These are phyloP conservation scores for Parauchenoglanis punctatus DNA, from an alignment of 2,797 vertebrate genomes.

Conservation along the genomic window DNA sequence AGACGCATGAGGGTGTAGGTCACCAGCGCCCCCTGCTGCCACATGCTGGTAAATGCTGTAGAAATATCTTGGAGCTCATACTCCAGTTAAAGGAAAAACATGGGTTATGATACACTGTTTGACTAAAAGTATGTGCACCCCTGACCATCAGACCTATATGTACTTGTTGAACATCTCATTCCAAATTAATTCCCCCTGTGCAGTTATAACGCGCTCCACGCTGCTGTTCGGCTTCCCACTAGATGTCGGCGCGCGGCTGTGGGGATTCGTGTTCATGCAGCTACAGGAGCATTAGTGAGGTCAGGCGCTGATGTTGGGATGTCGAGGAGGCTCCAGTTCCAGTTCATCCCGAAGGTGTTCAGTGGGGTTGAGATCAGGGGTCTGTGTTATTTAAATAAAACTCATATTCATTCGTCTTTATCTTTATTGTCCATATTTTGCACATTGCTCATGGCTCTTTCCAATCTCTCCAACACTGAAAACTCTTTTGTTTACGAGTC, in stretches of 20 bases:
- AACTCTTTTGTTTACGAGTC: neutral
- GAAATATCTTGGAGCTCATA: neutral
- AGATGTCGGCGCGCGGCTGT: neutral
- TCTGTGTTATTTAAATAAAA: neutral
- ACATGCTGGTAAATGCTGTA: too few relatives aligned
- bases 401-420: neutral
- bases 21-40: constrained; percentile 10
- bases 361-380: neutral
- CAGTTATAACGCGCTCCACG: too few relatives aligned
- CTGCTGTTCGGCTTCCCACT: neutral
- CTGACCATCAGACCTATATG: neutral
- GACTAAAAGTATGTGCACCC: neutral
- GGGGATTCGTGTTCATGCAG: neutral
- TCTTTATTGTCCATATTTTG: neutral
- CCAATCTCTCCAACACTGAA: neutral
- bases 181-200: too few relatives aligned
- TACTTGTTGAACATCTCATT: too few relatives aligned
- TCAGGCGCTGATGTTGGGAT: neutral
- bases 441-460: neutral
- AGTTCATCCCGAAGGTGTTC: neutral
- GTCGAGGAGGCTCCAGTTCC: neutral
- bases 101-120: neutral
- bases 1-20: neutral
- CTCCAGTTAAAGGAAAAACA: neutral
- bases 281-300: neutral